phyloP scores from a whole-genome alignment of 2,888 invertebrate genomes.

The Stenoptilia bipunctidactyla region DNA sequence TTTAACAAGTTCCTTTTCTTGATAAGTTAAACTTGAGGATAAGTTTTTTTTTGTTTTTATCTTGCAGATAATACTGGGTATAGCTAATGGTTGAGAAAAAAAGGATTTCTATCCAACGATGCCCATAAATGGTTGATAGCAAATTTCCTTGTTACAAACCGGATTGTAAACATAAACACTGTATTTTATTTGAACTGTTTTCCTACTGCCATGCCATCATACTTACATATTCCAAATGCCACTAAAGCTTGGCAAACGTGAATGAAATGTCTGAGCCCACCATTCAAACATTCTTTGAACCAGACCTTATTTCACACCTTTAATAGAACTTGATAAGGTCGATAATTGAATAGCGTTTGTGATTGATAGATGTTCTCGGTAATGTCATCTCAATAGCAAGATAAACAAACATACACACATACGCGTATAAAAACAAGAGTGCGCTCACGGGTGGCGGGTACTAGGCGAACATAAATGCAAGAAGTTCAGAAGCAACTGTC shows the following conservation, averaged over 20 bases:
- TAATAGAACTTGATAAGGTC: slow-evolving; percentile 14
- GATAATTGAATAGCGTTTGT: slow-evolving; percentile 10
- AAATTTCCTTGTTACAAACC: slow-evolving; percentile 1
- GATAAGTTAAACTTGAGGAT: background rate
- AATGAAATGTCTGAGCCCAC: slow-evolving; percentile 50
- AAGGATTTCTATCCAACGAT: background rate
- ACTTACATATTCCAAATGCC: slow-evolving; percentile 37
- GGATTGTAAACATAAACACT: slow-evolving; percentile 1
- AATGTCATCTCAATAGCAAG: slow-evolving; percentile 43
- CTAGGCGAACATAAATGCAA: slow-evolving; percentile 37
- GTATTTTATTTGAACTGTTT: background rate
- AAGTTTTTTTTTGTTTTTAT: too few species aligned
- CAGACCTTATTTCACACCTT: background rate
- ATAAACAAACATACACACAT: slow-evolving; percentile 15
- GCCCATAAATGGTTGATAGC: background rate
- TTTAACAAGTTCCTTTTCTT: too few species aligned
- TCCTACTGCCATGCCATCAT: background rate
- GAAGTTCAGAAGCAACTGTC: slow-evolving; percentile 39
- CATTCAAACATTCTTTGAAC: slow-evolving; percentile 28
- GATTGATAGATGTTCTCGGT: slow-evolving; percentile 26
- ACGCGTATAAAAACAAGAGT: slow-evolving; percentile 51
- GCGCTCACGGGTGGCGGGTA: slow-evolving; percentile 31
- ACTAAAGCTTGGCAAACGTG: slow-evolving; percentile 31
- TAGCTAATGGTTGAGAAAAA: background rate
- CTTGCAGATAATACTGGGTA: too few species aligned